phyloP scores from a whole-genome alignment of 2,113 vertebrate genomes.

The Datnioides undecimradiatus region DNA sequence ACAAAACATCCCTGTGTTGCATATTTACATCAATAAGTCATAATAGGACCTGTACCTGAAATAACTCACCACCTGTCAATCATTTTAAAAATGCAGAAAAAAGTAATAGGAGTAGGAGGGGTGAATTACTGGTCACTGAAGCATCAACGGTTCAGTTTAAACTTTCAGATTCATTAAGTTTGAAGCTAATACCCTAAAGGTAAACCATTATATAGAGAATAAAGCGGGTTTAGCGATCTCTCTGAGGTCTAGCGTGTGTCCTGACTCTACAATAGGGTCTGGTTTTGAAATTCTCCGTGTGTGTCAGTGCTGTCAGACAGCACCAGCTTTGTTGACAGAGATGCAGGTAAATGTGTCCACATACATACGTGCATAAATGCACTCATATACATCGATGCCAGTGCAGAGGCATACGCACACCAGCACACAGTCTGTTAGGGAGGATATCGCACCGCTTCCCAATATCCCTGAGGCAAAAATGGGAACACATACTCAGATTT shows the following conservation, averaged over 20 bases:
- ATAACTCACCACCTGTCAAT: not conserved
- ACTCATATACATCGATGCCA: not conserved
- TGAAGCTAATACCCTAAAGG: not conserved
- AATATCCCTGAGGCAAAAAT: not conserved
- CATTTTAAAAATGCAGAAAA: constrained; percentile 4
- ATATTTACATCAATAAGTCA: constrained; percentile 29
- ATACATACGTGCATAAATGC: not conserved
- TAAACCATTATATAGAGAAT: not conserved
- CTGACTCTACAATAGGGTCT: constrained; percentile 27
- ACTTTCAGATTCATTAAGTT: constrained; percentile 16
- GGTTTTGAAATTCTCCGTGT: constrained; percentile 26
- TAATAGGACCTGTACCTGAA: not conserved
- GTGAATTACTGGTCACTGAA: not conserved
- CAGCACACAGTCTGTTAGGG: not conserved
- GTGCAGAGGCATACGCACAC: not conserved
- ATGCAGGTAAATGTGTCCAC: not conserved
- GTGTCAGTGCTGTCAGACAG: constrained; percentile 43
- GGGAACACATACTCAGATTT: constrained; percentile 5
- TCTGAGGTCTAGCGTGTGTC: constrained; percentile 34
- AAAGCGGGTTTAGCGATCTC: not conserved
- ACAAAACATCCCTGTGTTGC: constrained; percentile 13
- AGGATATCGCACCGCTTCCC: not conserved
- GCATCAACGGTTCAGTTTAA: constrained; percentile 18
- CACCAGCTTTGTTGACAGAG: not conserved
- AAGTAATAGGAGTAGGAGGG: not conserved